Conservation (phyloP, 1,140 invertebrate species). For the Periplaneta americana region DNA sequence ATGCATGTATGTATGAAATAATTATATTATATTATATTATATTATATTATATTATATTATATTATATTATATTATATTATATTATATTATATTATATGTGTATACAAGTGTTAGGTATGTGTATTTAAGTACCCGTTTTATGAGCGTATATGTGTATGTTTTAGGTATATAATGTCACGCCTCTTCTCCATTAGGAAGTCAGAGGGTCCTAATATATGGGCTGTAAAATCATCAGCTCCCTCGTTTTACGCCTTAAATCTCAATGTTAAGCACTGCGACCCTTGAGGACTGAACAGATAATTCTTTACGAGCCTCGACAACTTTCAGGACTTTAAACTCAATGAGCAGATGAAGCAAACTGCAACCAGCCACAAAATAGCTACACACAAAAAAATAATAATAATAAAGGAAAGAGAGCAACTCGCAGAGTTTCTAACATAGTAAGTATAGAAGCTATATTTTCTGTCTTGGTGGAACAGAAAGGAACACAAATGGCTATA, state of each 20-base stretch:
- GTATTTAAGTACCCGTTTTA: too few relatives aligned
- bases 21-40: too few relatives aligned
- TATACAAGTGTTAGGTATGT: too few relatives aligned
- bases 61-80: too few relatives aligned
- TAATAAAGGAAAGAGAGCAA: neutral
- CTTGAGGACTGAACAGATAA: neutral
- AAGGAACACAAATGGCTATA: neutral
- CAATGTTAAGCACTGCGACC: neutral
- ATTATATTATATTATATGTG: too few relatives aligned
- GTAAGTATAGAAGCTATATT: neutral
- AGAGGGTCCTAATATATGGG: too few relatives aligned
- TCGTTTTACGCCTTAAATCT: neutral
- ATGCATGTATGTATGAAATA: too few relatives aligned
- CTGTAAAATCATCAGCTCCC: neutral
- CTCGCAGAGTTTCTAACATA: neutral
- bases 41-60: too few relatives aligned
- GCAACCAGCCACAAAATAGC: neutral
- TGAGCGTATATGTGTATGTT: too few relatives aligned
- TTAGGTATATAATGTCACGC: too few relatives aligned
- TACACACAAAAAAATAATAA: neutral
- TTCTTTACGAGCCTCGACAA: neutral
- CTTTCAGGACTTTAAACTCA: neutral
- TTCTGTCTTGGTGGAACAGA: neutral
- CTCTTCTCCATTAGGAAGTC: too few relatives aligned
- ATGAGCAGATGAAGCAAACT: neutral